These are phyloP conservation scores for Danionella cerebrum DNA, from an alignment of 2,113 vertebrate species.

Conservation along the genomic window DNA sequence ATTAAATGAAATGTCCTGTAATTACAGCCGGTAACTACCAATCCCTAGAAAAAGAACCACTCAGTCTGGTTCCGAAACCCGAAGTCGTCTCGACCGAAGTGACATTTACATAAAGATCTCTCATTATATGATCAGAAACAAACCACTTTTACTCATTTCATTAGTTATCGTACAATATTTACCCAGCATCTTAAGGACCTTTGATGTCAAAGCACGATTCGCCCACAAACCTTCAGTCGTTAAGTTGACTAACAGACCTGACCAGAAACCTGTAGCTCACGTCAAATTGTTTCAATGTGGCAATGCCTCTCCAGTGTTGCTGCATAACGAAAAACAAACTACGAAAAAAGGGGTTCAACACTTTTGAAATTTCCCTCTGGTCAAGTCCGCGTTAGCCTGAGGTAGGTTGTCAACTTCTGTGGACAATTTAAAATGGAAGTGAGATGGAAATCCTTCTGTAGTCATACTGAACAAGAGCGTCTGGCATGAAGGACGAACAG, in stretches of 20 bases:
- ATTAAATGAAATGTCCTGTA: too few relatives aligned
- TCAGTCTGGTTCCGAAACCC: too few relatives aligned
- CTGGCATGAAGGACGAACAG: conserved; percentile 8
- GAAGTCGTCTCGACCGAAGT: too few relatives aligned
- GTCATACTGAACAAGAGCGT: conserved; percentile 4
- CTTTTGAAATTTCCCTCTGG: conserved; percentile 50
- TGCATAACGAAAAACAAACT: not conserved
- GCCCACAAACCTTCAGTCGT: not conserved
- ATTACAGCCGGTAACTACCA: too few relatives aligned
- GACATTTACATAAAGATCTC: not conserved
- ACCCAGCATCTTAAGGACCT: not conserved
- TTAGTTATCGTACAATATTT: conserved; percentile 23
- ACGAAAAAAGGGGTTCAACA: conserved; percentile 10
- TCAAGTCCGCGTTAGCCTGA: conserved; percentile 68
- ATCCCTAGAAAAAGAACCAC: too few relatives aligned
- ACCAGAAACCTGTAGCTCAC: conserved; percentile 10
- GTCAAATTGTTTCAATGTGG: conserved; percentile 19
- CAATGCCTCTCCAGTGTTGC: conserved; percentile 34
- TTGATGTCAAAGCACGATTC: not conserved
- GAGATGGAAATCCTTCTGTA: conserved; percentile 10
- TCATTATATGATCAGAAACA: conserved; percentile 3
- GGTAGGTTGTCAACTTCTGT: conserved; percentile 67
- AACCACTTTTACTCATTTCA: not conserved
- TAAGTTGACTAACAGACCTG: conserved; percentile 1
- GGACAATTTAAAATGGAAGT: conserved; percentile 42